Percentiles rank a stretch among this genome's conserved stretches.
Evolutionary conservation across 2,888 invertebrate species (phyloP).

Genomic region (Stictocephala bisonia): DNA sequence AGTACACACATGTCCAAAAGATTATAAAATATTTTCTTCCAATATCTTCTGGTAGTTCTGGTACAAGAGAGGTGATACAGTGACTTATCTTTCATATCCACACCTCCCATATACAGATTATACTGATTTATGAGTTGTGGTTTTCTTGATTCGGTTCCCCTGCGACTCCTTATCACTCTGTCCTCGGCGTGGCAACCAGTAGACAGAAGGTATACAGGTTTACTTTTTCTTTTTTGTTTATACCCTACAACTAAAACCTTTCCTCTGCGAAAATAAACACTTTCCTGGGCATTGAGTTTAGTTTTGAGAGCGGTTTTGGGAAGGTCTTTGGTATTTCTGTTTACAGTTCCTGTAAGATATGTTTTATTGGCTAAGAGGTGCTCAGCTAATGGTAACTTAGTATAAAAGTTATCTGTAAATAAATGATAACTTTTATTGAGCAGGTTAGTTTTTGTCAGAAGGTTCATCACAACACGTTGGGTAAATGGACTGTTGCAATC

Average conservation of each 20-base stretch:
- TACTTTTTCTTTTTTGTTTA: slow-evolving; percentile 5
- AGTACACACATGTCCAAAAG: background rate
- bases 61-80: slow-evolving; percentile 30
- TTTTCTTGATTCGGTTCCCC: background rate
- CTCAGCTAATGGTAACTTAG: slow-evolving; percentile 12
- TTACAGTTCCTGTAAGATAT: slow-evolving; percentile 20
- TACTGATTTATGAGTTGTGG: background rate
- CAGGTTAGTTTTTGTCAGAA: background rate
- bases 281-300: background rate
- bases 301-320: background rate
- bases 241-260: slow-evolving; percentile 2
- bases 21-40: slow-evolving; percentile 16
- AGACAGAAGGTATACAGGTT: slow-evolving; percentile 10
- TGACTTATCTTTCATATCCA: slow-evolving; percentile 25
- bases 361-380: background rate
- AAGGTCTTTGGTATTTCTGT: slow-evolving; percentile 4
- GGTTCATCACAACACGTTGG: background rate
- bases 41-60: slow-evolving; percentile 4
- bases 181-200: slow-evolving; percentile 28
- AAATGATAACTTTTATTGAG: background rate
- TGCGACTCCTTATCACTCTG: background rate
- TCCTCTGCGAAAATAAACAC: background rate
- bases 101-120: slow-evolving; percentile 22
- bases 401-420: slow-evolving; percentile 27
- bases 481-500: background rate